Evolutionary conservation across 2,113 vertebrate genomes (phyloP), one percentile per base, ranked within the genome.

Genomic region (Neogale vison): DNA sequence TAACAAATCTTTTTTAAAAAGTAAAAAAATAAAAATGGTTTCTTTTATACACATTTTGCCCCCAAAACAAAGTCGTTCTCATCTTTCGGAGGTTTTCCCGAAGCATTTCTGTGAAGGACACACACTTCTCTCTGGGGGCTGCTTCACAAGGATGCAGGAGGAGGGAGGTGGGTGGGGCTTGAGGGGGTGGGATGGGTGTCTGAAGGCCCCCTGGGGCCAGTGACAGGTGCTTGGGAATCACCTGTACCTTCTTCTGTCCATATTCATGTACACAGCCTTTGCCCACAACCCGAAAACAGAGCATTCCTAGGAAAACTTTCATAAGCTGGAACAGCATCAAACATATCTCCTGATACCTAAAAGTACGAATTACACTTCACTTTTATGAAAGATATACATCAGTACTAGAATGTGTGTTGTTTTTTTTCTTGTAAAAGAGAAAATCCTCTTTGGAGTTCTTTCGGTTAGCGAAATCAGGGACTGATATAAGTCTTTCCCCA

Each of bases 11-110:
- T 55, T 55, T 6, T 18, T 0, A 55, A 55, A 55, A 55, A 55
- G 1, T 18, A 55, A 55, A 55, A 55, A 55, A 55, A 18, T 55
- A 55, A 90, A 69, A 59, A 42, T 71, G n/a, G 69, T n/a, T 85
- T 85, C 76, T n/a, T 59, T 74, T 63, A 55, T 18, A 23, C n/a
- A 42, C 72, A 76, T 91, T 96, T 76, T 29, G 90, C 15, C 29
- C 82, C 26, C 15, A 21, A 77, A 61, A 50, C 45, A 72, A 81
- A 67, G 11, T 0, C n/a, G 7, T n/a, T 23, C 69, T 85, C 55
- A 36, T 65, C 83, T 88, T 76, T 61, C 50, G 45, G 88, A 67
- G 26, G 31, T 88, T 92, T 50, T 50, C 36, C 34, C 10, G 34
- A 87, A 72, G 21, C 34, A 42, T n/a, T 57, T 18, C 26, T 26